Base-by-base conservation (phyloP, 2,113 vertebrate species). In the Charadrius vociferus region DNA sequence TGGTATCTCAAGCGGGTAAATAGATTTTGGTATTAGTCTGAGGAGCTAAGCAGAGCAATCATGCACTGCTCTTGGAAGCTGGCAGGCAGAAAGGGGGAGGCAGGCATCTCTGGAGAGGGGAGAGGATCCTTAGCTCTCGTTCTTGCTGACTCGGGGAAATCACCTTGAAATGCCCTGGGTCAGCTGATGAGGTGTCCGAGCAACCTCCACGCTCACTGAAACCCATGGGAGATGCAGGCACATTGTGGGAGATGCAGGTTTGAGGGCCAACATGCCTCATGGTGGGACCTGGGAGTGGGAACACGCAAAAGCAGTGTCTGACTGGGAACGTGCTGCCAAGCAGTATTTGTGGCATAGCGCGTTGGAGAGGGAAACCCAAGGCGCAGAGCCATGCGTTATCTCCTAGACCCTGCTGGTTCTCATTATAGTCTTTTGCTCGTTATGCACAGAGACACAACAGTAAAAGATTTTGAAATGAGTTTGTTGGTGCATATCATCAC, bases 1-100 rank as follows among this genome's bases (percentile, higher is more conserved):
- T 82, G 91, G 62, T 62, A 79, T 89, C 93, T 93, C 4, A 4
- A 96, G 88, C 52, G 81, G 87, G 94, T 90, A 94, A 95, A 95
- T 71, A 94, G 95, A 58, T 87, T 80, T 77, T 83, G 78, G 86
- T 61, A 49, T 94, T 80, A 85, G 71, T 58, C 58, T 86, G 93
- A 91, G 87, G 61, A 88, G 67, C 63, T 68, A 15, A 65, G 74
- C 81, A 66, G 73, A 82, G 91, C 86, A 83, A 47, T 68, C 45
- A 11, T 7, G 58, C 2, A 1, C 65, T 63, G 80, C 80, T 74
- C 7, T 16, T 34, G 37, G 86, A 75, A 66, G 37, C 72, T 52
- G 66, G 80, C n/a, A 52, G 59, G 52, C 63, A 61, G 52, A 41
- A 59, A 53, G 9, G 3, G 36, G 36, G 26, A 68, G 39, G 29